phyloP scores from a whole-genome alignment of 1,140 invertebrate species.

The Chironomus striatipennis region DNA sequence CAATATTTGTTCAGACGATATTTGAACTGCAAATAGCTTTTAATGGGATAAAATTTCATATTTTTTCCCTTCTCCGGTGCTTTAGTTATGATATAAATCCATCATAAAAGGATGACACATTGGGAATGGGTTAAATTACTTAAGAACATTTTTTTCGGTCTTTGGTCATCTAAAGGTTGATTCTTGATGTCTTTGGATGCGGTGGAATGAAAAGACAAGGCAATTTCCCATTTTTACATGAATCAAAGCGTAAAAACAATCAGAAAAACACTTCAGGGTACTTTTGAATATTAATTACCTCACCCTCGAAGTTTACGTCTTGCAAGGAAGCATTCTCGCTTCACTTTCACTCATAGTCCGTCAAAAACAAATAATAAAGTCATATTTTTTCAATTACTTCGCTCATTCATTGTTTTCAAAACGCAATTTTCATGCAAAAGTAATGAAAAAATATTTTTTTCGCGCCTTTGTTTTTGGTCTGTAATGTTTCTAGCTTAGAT shows the following conservation, averaged over 20 bases:
- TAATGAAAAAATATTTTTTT: constrained; percentile 17
- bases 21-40: constrained; percentile 24
- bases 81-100: neutral
- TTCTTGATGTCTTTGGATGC: no score
- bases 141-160: no score
- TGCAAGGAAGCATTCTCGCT: neutral
- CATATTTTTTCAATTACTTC: constrained; percentile 22
- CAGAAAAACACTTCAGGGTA: constrained; percentile 18
- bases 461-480: neutral
- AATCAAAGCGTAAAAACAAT: neutral
- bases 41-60: constrained; percentile 24
- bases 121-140: no score
- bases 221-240: neutral
- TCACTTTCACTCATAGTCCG: constrained; percentile 13
- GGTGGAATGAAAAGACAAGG: neutral
- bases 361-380: constrained; percentile 23
- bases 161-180: no score
- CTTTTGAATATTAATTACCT: constrained; percentile 23
- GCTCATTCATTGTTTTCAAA: constrained; percentile 2
- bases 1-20: constrained; percentile 23
- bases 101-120: neutral
- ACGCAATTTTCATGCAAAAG: neutral
- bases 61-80: constrained; percentile 2
- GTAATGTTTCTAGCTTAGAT: neutral
- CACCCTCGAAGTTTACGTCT: neutral